A percentile compares a stretch with the other conserved stretches of the same genome.
phyloP scores from a whole-genome alignment of 2,113 vertebrate genomes.

The Progne subis region DNA sequence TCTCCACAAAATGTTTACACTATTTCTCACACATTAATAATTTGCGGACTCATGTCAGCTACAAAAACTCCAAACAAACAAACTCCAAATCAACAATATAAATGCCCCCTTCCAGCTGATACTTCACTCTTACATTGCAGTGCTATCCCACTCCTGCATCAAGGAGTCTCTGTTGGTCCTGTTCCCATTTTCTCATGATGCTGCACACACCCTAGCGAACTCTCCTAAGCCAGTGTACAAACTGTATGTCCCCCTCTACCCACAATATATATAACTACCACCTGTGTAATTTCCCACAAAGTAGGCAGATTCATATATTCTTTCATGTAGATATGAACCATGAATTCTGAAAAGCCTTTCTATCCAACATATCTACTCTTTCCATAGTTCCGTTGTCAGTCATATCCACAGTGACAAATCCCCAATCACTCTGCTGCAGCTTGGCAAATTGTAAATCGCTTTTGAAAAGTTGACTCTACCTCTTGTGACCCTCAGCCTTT shows the following conservation, averaged over 20 bases:
- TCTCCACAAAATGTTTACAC: background rate
- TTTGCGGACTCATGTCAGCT: fast-evolving
- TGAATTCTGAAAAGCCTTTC: background rate
- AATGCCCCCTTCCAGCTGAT: background rate
- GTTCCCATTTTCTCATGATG: background rate
- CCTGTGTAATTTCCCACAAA: background rate
- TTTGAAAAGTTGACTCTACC: background rate
- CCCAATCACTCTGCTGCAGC: background rate
- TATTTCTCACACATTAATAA: background rate
- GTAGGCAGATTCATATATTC: background rate
- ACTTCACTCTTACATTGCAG: fast-evolving
- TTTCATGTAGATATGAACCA: background rate
- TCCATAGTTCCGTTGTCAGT: background rate
- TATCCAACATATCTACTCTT: background rate
- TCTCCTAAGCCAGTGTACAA: background rate
- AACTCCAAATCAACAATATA: background rate
- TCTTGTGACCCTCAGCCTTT: background rate
- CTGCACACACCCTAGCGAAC: background rate
- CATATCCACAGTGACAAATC: background rate
- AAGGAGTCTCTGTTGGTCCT: background rate
- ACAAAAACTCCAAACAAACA: background rate
- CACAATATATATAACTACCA: background rate
- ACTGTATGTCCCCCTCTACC: too few species aligned
- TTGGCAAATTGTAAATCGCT: background rate
- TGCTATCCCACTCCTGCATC: background rate